These are phyloP conservation scores for Phymatocera aterrima DNA, from an alignment of 2,888 invertebrate species.

Conservation along the genomic window DNA sequence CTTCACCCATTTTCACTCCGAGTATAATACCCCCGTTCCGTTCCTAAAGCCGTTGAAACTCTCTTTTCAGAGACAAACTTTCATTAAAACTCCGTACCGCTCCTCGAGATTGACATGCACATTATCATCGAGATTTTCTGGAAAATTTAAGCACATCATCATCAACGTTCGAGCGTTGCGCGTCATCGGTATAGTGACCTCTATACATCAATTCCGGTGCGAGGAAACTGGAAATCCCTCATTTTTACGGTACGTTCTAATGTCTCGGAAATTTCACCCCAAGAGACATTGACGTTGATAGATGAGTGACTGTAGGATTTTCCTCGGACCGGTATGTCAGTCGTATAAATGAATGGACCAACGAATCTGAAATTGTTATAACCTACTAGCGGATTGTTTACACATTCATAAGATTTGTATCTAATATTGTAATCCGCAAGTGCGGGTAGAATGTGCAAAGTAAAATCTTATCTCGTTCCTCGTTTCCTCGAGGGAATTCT, in stretches of 20 bases:
- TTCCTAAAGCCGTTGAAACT: neutral
- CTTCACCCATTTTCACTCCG: neutral
- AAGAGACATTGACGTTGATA: too few relatives aligned
- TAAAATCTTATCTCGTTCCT: neutral
- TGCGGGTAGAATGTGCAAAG: neutral
- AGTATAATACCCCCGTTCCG: neutral
- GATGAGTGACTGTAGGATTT: neutral
- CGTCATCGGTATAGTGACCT: neutral
- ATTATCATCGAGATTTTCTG: neutral
- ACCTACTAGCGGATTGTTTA: neutral
- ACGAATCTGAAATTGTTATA: neutral
- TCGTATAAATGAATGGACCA: too few relatives aligned
- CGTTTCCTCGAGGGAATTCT: neutral
- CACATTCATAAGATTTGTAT: neutral
- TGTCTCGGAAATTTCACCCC: too few relatives aligned
- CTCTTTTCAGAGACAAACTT: neutral
- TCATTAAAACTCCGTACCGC: neutral
- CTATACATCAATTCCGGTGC: neutral
- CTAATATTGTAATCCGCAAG: conserved; percentile 16
- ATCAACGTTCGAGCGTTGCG: neutral
- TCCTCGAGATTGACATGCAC: neutral
- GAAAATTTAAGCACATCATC: neutral
- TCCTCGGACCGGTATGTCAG: neutral
- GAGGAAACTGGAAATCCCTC: neutral
- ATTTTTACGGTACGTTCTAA: too few relatives aligned